A percentile compares a stretch with the other conserved stretches of the same genome.
Evolutionary conservation across 1,140 invertebrate genomes (phyloP).

Genomic region (Ctenoplectra terminalis): DNA sequence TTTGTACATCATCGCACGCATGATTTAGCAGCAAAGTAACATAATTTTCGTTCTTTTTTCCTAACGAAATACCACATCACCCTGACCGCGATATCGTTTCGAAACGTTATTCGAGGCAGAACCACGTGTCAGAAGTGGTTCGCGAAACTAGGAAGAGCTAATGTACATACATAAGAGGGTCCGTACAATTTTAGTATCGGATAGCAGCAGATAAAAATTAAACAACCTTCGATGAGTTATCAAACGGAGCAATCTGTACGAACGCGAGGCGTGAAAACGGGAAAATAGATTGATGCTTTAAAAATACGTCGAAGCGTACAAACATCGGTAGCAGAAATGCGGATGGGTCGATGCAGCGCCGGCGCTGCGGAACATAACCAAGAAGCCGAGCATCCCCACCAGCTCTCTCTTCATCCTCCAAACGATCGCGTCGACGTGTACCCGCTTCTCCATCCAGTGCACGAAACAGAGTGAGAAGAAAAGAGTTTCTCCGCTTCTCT

Average conservation of each 20-base stretch:
- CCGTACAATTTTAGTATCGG: neutral
- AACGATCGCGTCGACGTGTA: conserved; percentile 64
- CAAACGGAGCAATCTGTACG: neutral
- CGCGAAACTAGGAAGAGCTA: neutral
- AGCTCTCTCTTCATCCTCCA: conserved; percentile 38
- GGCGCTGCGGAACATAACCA: conserved; percentile 67
- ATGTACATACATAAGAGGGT: neutral
- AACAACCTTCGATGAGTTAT: neutral
- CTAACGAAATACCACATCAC: neutral
- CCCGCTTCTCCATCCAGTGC: conserved; percentile 8
- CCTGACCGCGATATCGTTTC: neutral
- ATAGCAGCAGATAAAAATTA: conserved; percentile 32
- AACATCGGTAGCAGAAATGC: conserved; percentile 15
- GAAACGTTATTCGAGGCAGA: neutral
- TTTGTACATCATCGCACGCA: neutral
- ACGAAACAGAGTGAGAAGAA: conserved; percentile 38
- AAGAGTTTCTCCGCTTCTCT: conserved; percentile 23
- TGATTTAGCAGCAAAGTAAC: neutral
- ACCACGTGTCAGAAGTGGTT: neutral
- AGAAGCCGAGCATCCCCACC: conserved; percentile 57
- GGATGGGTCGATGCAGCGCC: conserved; percentile 76
- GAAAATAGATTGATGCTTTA: conserved; percentile 12
- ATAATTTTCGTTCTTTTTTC: neutral
- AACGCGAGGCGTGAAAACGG: conserved; percentile 5
- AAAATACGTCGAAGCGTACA: conserved; percentile 10